Conservation (phyloP, 2,113 vertebrate genomes). For the Tenebrosternarchus preto region DNA sequence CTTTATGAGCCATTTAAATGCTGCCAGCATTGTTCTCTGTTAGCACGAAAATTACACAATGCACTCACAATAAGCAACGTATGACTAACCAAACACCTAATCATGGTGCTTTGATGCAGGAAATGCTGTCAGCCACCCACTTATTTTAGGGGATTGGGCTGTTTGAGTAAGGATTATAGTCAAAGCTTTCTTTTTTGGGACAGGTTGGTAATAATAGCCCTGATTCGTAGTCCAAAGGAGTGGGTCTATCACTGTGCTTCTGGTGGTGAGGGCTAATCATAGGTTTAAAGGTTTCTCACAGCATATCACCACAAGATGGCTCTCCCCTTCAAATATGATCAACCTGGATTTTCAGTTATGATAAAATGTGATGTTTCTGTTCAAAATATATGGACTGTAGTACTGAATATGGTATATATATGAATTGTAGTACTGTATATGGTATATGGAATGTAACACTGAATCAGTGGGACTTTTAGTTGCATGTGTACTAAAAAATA, state of each 20-base stretch:
- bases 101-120: conserved; percentile 36
- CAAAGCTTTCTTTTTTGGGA: conserved; percentile 23
- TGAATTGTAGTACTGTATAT: no score
- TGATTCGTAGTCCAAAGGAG: conserved; percentile 32
- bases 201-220: conserved; percentile 36
- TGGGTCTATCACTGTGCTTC: conserved; percentile 23
- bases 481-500: no score
- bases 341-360: neutral
- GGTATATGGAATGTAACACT: neutral
- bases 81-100: conserved; percentile 34
- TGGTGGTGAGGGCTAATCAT: conserved; percentile 40
- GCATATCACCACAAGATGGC: conserved; percentile 24
- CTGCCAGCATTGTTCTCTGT: conserved; percentile 40
- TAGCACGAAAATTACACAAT: conserved; percentile 44
- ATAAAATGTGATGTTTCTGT: neutral
- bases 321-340: neutral
- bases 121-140: conserved; percentile 34
- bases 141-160: conserved; percentile 36
- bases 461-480: no score
- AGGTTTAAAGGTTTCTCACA: conserved; percentile 6
- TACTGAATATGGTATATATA: no score
- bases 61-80: conserved; percentile 20
- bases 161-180: conserved; percentile 48
- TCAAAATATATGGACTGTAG: neutral
- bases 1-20: conserved; percentile 13